Evolutionary conservation across 2,113 vertebrate genomes (phyloP), one percentile per base, ranked within the genome.

Genomic region (Thermophis baileyi): DNA sequence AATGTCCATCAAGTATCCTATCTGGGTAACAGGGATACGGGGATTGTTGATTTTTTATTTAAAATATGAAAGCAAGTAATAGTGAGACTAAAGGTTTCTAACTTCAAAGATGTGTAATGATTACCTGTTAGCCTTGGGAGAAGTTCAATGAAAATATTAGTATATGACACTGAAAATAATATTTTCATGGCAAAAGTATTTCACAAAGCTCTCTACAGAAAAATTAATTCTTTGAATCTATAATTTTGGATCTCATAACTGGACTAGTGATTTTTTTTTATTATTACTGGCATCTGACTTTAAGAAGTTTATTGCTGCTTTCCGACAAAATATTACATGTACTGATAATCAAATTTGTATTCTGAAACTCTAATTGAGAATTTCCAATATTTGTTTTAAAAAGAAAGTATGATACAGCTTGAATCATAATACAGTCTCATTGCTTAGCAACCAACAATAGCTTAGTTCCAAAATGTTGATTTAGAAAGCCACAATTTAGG

Each of bases 341-440:
- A 25, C 51, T 44, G 11, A 57, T 40, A 57, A 25, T 88, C 30
- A 89, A 46, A 46, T 89, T 44, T 89, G 12, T 57, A 25, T 55
- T 44, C 88, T 57, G 24, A 55, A 35, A 27, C 88, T 57, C n/a
- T 44, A 22, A 44, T 57, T 27, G 22, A 46, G 44, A 89, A 46
- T 57, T 57, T 46, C 35, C 88, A 40, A n/a, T 27, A 51, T 88
- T 47, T 27, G 46, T 24, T 22, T 54, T 55, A 44, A 89, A 89
- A 89, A 55, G 3, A 90, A 92, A 53, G 4, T 89, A 22, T 92
- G 90, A 89, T 22, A 93, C 0, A 81, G 18, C 10, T 85, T 91
- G 20, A 94, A 95, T 92, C 94, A 85, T 46, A 91, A 35, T 47
- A 88, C 3, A 1, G 74, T 92, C 69, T 46, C 93, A 93, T 49